Evolutionary conservation across 2,113 vertebrate genomes (phyloP).

Genomic region (Raphicerus campestris): DNA sequence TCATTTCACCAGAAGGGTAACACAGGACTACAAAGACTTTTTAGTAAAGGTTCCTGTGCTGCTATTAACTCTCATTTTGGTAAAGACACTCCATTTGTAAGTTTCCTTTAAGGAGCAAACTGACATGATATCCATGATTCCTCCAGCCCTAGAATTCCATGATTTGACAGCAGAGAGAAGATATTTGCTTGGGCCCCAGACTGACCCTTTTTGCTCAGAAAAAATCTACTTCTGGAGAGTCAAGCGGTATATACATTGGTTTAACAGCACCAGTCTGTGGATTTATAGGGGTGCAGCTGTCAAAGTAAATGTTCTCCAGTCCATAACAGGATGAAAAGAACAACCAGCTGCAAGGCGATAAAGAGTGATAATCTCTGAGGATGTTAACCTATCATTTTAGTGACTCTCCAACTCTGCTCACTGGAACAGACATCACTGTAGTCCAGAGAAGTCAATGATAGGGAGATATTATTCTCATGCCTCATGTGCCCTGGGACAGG

Average conservation of each 20-base stretch:
- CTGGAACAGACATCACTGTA: not conserved
- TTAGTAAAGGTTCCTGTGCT: not conserved
- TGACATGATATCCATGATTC: not conserved
- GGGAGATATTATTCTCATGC: not conserved
- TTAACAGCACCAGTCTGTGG: not conserved
- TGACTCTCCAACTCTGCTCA: not conserved
- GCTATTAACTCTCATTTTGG: not conserved
- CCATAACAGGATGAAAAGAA: not conserved
- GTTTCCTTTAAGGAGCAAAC: not conserved
- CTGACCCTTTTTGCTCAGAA: not conserved
- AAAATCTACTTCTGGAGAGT: not conserved
- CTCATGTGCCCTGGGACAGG: not conserved
- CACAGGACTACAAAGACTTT: not conserved
- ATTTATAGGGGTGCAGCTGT: not conserved
- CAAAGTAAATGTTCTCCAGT: not conserved
- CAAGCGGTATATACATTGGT: rapidly evolving
- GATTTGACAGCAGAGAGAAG: not conserved
- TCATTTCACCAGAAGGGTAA: not conserved
- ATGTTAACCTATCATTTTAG: not conserved
- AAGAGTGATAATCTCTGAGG: not conserved
- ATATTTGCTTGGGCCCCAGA: not conserved
- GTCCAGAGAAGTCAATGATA: not conserved
- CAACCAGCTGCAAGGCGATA: not conserved
- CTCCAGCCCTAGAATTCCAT: not conserved
- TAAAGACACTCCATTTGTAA: not conserved